A percentile compares a stretch with the other conserved stretches of the same genome.
Conservation (phyloP, 1,140 invertebrate genomes). For the Tetramorium simillimum region DNA sequence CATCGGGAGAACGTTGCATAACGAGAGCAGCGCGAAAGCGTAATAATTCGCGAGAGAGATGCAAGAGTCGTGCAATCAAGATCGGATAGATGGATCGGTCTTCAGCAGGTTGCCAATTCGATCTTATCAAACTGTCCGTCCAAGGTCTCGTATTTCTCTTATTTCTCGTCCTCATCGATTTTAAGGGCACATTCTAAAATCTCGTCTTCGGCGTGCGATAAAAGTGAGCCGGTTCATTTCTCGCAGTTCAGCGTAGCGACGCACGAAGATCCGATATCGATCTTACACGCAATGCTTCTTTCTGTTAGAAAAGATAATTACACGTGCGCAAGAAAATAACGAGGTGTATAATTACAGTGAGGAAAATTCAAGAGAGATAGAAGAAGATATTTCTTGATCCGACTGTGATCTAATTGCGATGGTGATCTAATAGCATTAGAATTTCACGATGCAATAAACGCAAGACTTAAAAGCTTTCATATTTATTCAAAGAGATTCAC, state of each 20-base stretch:
- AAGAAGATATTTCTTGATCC: background rate
- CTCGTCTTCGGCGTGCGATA: background rate
- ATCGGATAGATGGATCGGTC: background rate
- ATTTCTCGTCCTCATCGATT: background rate
- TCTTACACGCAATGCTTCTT: background rate
- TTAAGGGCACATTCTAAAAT: background rate
- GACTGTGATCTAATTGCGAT: too few relatives aligned
- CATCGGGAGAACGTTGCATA: background rate
- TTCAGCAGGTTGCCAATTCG: background rate
- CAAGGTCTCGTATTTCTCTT: background rate
- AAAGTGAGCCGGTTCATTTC: background rate
- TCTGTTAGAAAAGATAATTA: background rate
- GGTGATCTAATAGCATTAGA: too few relatives aligned
- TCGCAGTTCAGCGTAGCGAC: background rate
- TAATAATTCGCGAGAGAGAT: background rate
- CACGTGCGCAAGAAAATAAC: background rate
- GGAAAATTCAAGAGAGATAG: background rate
- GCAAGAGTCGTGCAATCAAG: background rate
- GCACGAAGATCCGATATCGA: background rate
- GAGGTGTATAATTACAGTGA: background rate
- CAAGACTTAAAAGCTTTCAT: background rate
- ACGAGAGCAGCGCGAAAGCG: slow-evolving; percentile 1
- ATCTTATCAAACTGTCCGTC: too few relatives aligned
- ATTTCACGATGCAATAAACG: background rate
- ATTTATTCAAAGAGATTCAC: background rate